Evolutionary conservation across 2,797 vertebrate genomes (phyloP).

Genomic region (Ispidina picta): DNA sequence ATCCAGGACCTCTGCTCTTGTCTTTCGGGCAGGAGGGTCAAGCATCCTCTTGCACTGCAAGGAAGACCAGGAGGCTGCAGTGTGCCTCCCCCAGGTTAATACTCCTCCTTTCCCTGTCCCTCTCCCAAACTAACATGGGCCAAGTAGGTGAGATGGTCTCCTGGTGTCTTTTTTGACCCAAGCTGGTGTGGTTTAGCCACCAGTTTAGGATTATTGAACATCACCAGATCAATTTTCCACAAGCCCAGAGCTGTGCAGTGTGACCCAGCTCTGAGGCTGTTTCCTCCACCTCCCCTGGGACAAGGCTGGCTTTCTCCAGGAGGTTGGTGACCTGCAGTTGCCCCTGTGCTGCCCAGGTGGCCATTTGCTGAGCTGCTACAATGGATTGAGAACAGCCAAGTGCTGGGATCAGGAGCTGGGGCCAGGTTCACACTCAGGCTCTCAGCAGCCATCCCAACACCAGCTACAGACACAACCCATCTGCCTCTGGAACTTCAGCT

Average conservation of each 20-base stretch:
- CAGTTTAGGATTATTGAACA: not conserved
- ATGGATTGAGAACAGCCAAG: not conserved
- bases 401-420: not conserved
- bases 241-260: not conserved
- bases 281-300: not conserved
- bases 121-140: not conserved
- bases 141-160: rapidly evolving
- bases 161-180: no score
- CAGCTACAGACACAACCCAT: rapidly evolving
- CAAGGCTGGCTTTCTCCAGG: not conserved
- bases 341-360: not conserved
- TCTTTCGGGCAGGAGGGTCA: not conserved
- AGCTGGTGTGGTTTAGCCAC: not conserved
- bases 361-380: not conserved
- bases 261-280: rapidly evolving
- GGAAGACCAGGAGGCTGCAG: not conserved
- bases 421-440: not conserved
- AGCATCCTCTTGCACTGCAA: conserved; percentile 14
- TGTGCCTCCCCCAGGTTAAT: not conserved
- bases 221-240: not conserved
- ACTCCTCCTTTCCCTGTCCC: not conserved
- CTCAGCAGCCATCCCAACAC: not conserved
- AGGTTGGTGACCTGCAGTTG: not conserved
- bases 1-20: conserved; percentile 58
- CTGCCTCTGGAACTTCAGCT: no score